Base-by-base conservation (phyloP, 2,113 vertebrate genomes). In the Philantomba maxwellii region DNA sequence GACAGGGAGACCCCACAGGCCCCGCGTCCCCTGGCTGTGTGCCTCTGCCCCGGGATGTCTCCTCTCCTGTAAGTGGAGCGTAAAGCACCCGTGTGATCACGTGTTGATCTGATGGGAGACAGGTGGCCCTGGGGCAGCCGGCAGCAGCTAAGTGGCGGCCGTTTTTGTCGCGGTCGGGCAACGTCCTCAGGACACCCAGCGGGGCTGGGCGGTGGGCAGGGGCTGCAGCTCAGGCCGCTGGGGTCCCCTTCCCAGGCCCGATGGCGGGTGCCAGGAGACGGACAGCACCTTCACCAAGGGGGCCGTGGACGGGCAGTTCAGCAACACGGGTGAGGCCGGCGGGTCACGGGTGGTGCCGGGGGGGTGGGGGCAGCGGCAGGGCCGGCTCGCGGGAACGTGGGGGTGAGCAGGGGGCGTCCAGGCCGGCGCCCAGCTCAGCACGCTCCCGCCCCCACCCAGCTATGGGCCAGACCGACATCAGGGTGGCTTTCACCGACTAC, bases 261-360 rank as follows among this genome's bases (percentile, higher is more conserved):
- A 88, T 0, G 97, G 95, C 0, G 5, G 80, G 2, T 98, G 95
- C 36, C 95, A 96, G 88, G 80, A 94, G 94, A 19, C 8, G 17
- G 45, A 85, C 6, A 5, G 2, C 2, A 90, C 75, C 53, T 96
- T 88, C 75, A 82, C 39, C 80, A 96, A 92, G 75, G 95, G 85
- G 0, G 33, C 81, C 1, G 1, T 25, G 55, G 51, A 55, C 0
- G 92, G 95, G 30, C 82, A 91, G 88, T 96, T 95, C 93, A 96
- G 94, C 66, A 88, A 96, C 4, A 9, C 5, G 12, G 97, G 93
- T 93, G 75, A 96, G 93, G 45, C 11, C 0, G 2, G 9, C 10
- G 36, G 4, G 8, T 1, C 3, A 0, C 5, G 6, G 1, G 55
- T 2, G 3, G n/a, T 53, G 19, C 47, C 1, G 6, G n/a, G 21